phyloP scores from a whole-genome alignment of 2,797 vertebrate species.

The Forpus xanthops region DNA sequence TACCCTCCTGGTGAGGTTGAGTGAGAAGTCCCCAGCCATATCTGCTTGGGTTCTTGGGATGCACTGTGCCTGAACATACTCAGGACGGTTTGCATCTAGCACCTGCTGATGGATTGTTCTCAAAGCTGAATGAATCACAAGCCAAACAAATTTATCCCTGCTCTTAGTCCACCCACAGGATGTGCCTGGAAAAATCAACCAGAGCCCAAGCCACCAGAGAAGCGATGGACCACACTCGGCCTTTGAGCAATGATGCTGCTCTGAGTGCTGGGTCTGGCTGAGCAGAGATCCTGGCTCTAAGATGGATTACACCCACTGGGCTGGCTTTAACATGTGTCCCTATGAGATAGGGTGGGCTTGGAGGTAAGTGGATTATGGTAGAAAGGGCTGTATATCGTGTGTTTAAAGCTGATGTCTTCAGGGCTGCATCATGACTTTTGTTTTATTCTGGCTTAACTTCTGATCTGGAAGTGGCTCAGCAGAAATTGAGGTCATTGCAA shows the following conservation, averaged over 20 bases:
- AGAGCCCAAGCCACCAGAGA: neutral
- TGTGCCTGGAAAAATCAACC: neutral
- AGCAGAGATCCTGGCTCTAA: neutral
- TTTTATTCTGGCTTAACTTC: neutral
- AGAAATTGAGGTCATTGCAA: neutral
- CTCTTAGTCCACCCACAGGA: neutral
- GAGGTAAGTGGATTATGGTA: neutral
- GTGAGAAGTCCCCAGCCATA: neutral
- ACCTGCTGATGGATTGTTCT: neutral
- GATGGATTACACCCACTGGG: neutral
- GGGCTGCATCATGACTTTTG: neutral
- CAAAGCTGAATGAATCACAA: neutral
- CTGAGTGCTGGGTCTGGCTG: accelerated
- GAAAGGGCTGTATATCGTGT: accelerated
- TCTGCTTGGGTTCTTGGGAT: neutral
- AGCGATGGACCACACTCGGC: neutral
- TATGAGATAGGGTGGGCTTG: neutral
- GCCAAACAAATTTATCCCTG: neutral
- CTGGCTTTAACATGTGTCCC: neutral
- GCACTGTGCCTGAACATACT: neutral
- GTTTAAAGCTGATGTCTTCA: neutral
- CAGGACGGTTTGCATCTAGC: neutral
- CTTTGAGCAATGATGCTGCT: neutral
- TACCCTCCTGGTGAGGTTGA: neutral
- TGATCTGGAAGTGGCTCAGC: neutral